These are phyloP conservation scores for Solenopsis invicta DNA, from an alignment of 1,140 invertebrate genomes.

Conservation along the genomic window DNA sequence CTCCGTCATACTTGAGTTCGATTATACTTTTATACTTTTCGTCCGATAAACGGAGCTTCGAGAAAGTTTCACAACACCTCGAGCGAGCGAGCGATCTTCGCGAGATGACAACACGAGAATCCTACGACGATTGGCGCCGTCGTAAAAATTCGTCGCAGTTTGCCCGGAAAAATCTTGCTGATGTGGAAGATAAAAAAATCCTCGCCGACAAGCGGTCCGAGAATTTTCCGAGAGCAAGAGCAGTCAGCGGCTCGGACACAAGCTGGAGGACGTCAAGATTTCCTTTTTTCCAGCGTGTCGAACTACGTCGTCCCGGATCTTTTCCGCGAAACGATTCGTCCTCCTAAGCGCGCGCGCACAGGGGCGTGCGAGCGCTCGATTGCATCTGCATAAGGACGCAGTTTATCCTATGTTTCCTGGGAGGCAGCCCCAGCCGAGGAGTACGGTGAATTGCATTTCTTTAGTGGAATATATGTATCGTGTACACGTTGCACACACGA, in stretches of 20 bases:
- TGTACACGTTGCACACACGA: neutral
- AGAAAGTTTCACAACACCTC: neutral
- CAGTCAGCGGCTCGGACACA: neutral
- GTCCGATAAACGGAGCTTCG: constrained; percentile 22
- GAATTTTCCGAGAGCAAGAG: constrained; percentile 16
- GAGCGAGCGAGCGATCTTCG: constrained; percentile 9
- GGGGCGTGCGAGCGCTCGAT: constrained; percentile 39
- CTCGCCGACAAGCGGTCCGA: neutral
- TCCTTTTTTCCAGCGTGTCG: neutral
- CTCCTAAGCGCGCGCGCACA: neutral
- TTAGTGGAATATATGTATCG: constrained; percentile 36
- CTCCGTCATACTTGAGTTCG: constrained; percentile 7
- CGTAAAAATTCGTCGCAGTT: constrained; percentile 35
- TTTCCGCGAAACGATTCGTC: neutral
- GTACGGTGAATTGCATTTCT: constrained; percentile 56
- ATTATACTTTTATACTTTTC: constrained; percentile 49
- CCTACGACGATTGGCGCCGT: neutral
- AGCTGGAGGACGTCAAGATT: neutral
- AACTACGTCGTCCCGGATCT: constrained; percentile 21
- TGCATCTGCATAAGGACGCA: constrained; percentile 69
- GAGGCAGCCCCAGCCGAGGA: constrained; percentile 32
- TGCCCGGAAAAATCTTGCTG: neutral
- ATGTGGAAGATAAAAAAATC: neutral
- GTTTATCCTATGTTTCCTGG: constrained; percentile 67
- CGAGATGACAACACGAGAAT: constrained; percentile 8